Evolutionary conservation across 2,888 invertebrate species (phyloP), one percentile per base, ranked within the genome.

Genomic region (Trichopria drosophilae): DNA sequence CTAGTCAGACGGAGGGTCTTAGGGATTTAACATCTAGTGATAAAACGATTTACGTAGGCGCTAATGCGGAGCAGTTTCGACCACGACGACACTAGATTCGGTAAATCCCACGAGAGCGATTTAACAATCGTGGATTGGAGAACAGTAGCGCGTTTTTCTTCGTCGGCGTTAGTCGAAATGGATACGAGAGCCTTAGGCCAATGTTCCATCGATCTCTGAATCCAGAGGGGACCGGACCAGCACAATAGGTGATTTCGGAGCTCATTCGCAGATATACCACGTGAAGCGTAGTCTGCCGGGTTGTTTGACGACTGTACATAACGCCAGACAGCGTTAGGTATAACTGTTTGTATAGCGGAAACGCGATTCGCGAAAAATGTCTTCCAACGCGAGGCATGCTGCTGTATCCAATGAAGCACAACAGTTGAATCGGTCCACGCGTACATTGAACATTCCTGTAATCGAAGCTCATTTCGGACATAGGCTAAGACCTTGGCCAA

Each of bases 211-310:
- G 6, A 15, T 10, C 3, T 13, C 4, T 5, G 15, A 2, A 40
- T 16, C 40, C 40, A 40, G 9, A 28, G 15, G 10, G 26, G 40
- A 3, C 40, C 40, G 26, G 7, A n/a, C 40, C 40, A 40, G 26
- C 40, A 40, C 3, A 40, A n/a, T 3, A 16, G 3, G 10, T 40
- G 26, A 6, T 16, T 16, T 2, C 18, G 18, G 3, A 40, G 18
- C 3, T n/a, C 3, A 3, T 23, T 9, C 0, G 57, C 51, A 2
- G 50, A 12, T 2, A 63, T 24, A 9, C 70, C 70, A 24, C 70
- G 35, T 0, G 68, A 68, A 3, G 64, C 55, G 15, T 61, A 59
- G 42, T 68, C 66, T 9, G 67, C 66, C 1, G 68, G 65, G 45
- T 71, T 70, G 4, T 59, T 41, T 24, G 50, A 40, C 5, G 62